Base-by-base conservation (phyloP, 2,113 vertebrate genomes). In the Aepyceros melampus region DNA sequence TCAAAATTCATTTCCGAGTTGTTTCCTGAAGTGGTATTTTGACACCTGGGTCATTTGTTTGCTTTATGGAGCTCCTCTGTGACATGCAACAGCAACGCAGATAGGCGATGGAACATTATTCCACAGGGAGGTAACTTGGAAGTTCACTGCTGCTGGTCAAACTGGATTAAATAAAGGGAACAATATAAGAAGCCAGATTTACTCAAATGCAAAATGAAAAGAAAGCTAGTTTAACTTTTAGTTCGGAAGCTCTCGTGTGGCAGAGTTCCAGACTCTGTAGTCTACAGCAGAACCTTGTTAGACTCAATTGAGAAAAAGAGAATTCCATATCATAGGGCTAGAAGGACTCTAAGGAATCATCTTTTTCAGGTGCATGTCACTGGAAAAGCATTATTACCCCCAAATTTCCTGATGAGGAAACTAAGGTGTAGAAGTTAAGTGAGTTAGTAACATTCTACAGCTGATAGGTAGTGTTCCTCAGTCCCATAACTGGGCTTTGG, bases 1-100 rank as follows among this genome's bases (percentile, higher is more conserved):
- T 98, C 93, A 76, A 95, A 97, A 95, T 97, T 89, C 92, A 97
- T 97, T 98, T 98, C 96, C 56, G 13, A 97, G 58, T 96, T 89
- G 92, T 97, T 98, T 98, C 96, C 95, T 98, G 97, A 97, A 97
- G 89, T 83, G 84, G 19, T 97, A 79, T 98, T 98, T 97, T 97
- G 97, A 97, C 96, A 98, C 93, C 96, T 98, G 95, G 95, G 87
- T 97, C 97, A 92, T 98, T 92, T 10, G 64, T 96, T 97, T 96
- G 88, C 74, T 97, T 97, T 96, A 90, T 98, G 93, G 19, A 82
- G 74, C 31, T 97, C 88, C 93, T 97, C 64, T 95, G 64, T 97
- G 95, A 97, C 94, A 83, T 12, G 43, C 43, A 93, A 17, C 47
- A 53, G 67, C 89, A 76, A 86, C 1, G 36, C 58, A 90, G 91